These are phyloP conservation scores for Pyrgilauda ruficollis DNA, from an alignment of 2,113 vertebrate species.

Conservation along the genomic window DNA sequence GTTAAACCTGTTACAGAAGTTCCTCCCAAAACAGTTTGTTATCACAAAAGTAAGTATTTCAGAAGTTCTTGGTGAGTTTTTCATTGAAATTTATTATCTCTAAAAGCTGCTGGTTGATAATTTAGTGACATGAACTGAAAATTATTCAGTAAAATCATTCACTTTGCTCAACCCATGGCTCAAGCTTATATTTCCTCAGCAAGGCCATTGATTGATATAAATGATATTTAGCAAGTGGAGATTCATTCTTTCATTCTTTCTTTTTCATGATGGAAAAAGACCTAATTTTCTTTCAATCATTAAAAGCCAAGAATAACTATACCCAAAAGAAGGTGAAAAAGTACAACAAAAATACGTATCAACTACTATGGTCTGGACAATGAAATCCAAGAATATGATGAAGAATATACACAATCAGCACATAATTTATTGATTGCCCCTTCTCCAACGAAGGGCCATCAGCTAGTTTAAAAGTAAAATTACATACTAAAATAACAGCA, in stretches of 20 bases:
- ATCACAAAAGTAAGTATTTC: neutral
- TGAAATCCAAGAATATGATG: constrained; percentile 34
- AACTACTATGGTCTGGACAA: constrained; percentile 10
- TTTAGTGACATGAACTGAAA: neutral
- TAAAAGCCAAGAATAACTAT: constrained; percentile 16
- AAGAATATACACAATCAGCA: constrained; percentile 50
- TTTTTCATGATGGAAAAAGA: neutral
- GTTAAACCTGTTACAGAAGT: neutral
- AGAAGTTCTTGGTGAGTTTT: neutral
- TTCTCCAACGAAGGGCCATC: constrained; percentile 40
- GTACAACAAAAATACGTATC: constrained; percentile 14
- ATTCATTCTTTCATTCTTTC: neutral
- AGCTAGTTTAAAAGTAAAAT: constrained; percentile 64
- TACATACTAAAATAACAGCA: constrained; percentile 53
- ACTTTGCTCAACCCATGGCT: neutral
- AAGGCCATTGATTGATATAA: neutral
- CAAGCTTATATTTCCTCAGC: neutral
- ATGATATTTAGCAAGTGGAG: neutral
- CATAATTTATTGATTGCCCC: constrained; percentile 52
- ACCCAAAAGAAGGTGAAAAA: constrained; percentile 22
- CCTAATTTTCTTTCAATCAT: neutral
- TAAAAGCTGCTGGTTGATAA: neutral
- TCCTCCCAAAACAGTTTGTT: neutral
- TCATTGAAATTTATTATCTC: neutral
- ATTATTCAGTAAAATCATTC: neutral